Conservation (phyloP, 2,888 invertebrate species). For the Neria commutata region DNA sequence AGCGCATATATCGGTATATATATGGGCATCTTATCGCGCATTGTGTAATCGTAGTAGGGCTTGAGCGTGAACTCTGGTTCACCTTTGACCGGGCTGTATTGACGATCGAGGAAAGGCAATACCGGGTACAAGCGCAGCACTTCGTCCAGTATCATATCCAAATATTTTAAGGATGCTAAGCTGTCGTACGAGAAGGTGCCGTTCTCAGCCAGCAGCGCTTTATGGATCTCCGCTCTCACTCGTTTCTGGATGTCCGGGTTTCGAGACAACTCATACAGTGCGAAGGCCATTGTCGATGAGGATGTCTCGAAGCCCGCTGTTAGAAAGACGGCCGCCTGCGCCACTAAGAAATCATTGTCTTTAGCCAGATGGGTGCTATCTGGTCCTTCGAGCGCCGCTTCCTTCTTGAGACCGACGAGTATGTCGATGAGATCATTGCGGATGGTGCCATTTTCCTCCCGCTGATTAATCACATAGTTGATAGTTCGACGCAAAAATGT, state of each 20-base stretch:
- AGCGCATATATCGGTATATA: constrained; percentile 54
- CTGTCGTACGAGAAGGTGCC: constrained; percentile 61
- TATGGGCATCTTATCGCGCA: constrained; percentile 53
- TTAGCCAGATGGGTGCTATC: constrained; percentile 36
- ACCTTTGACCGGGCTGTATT: constrained; percentile 39
- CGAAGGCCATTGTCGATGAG: constrained; percentile 62
- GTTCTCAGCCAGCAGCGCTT: constrained; percentile 48
- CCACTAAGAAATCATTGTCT: constrained; percentile 50
- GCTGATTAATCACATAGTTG: constrained; percentile 57
- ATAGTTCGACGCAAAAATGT: constrained; percentile 60
- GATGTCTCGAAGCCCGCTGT: constrained; percentile 59
- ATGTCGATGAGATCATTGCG: constrained; percentile 65
- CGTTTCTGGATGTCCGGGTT: constrained; percentile 60
- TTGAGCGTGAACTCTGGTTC: constrained; percentile 45
- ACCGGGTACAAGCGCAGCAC: constrained; percentile 58
- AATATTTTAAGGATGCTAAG: constrained; percentile 60
- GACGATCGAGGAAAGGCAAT: constrained; percentile 57
- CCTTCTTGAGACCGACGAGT: constrained; percentile 60
- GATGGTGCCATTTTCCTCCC: constrained; percentile 55
- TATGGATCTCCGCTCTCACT: constrained; percentile 60
- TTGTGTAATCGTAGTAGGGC: constrained; percentile 47
- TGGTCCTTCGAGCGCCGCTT: constrained; percentile 34
- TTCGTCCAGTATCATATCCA: constrained; percentile 61
- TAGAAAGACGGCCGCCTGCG: constrained; percentile 58
- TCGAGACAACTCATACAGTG: constrained; percentile 59